These are phyloP conservation scores for Pinctada fucata DNA, from an alignment of 2,888 invertebrate species.

Conservation along the genomic window DNA sequence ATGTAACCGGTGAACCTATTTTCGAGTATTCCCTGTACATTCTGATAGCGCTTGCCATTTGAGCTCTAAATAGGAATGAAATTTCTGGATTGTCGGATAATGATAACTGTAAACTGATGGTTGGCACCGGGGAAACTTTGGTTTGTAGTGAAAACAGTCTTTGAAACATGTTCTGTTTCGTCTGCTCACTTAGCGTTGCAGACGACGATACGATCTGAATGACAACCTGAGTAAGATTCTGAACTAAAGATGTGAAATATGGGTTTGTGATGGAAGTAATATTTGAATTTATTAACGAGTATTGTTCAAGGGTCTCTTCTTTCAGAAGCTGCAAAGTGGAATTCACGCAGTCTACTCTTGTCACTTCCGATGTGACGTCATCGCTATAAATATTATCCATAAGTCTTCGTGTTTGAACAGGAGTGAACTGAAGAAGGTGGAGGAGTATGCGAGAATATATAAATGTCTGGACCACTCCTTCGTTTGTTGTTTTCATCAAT, in stretches of 20 bases:
- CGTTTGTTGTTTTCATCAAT: not conserved
- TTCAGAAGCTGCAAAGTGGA: constrained; percentile 1
- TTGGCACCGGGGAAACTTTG: not conserved
- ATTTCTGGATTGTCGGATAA: constrained; percentile 9
- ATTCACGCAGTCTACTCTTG: constrained; percentile 10
- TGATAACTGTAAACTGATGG: not conserved
- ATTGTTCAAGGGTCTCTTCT: constrained; percentile 14
- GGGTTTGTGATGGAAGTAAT: not conserved
- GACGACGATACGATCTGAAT: not conserved
- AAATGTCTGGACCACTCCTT: constrained; percentile 4
- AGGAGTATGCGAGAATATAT: constrained; percentile 9
- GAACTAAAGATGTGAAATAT: not conserved
- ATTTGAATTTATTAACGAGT: not conserved
- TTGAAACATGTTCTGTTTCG: not conserved
- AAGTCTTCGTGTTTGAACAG: constrained; percentile 2
- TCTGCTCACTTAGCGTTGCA: not conserved
- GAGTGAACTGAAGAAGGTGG: constrained; percentile 1
- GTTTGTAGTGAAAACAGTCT: not conserved
- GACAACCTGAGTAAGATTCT: not conserved
- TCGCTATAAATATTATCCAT: constrained; percentile 14
- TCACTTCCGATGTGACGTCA: not conserved
- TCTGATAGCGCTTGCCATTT: not conserved
- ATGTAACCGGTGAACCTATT: not conserved
- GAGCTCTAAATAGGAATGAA: constrained; percentile 2
- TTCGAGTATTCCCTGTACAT: not conserved